These are phyloP conservation scores for Dasysyrphus tricinctus DNA, from an alignment of 2,888 invertebrate genomes.

Conservation along the genomic window DNA sequence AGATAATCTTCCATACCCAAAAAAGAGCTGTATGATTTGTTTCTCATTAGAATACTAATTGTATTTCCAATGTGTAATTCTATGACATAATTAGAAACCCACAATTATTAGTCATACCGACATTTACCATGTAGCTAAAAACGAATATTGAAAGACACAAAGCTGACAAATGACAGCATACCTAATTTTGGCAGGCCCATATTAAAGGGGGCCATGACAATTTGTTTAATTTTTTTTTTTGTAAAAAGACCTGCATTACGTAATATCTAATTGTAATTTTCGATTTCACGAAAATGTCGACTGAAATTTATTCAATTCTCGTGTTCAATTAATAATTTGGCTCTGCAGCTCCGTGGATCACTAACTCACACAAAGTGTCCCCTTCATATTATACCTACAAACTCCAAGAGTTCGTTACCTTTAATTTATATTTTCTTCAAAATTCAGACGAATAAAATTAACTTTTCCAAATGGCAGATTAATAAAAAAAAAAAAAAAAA, in stretches of 20 bases:
- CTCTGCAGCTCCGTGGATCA: constrained; percentile 1
- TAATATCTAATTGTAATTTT: constrained; percentile 54
- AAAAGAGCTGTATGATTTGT: no score
- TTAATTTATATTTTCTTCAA: constrained; percentile 23
- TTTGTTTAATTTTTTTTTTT: no score
- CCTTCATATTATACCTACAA: constrained; percentile 8
- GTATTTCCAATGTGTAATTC: constrained; percentile 22
- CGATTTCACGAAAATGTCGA: constrained; percentile 40
- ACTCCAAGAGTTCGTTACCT: constrained; percentile 26
- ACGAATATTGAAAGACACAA: not conserved
- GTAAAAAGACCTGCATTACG: constrained; percentile 58
- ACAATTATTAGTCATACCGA: constrained; percentile 25
- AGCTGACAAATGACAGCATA: constrained; percentile 13
- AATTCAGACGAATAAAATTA: constrained; percentile 40
- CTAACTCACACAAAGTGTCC: not conserved
- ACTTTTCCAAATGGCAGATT: constrained; percentile 22
- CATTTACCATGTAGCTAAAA: not conserved
- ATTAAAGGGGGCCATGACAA: not conserved
- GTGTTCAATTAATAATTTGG: constrained; percentile 34
- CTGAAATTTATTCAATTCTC: constrained; percentile 51
- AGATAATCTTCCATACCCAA: no score
- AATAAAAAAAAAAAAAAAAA: not conserved
- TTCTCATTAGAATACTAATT: not conserved
- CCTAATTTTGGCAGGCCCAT: not conserved
- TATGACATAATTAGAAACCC: constrained; percentile 48